phyloP scores from a whole-genome alignment of 2,888 invertebrate genomes.

The Hydropsyche betteni region DNA sequence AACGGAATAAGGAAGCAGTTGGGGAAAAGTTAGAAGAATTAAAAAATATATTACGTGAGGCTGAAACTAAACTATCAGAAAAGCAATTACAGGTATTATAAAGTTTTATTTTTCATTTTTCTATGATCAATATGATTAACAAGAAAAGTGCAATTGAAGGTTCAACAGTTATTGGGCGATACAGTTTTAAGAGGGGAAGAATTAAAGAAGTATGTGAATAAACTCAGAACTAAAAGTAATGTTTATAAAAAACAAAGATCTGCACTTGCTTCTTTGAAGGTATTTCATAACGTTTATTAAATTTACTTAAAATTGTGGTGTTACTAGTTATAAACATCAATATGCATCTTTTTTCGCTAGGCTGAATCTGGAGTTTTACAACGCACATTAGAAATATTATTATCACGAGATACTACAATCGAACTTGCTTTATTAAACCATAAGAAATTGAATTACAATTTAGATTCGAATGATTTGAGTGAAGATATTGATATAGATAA shows the following conservation, averaged over 20 bases:
- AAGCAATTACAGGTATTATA: conserved; percentile 62
- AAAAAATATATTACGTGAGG: conserved; percentile 68
- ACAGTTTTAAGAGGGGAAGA: conserved; percentile 82
- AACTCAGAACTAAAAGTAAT: conserved; percentile 81
- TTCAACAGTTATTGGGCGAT: conserved; percentile 69
- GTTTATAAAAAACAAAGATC: conserved; percentile 83
- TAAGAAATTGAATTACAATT: conserved; percentile 62
- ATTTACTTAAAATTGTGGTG: conserved; percentile 39
- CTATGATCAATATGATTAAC: background rate
- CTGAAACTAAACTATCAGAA: conserved; percentile 71
- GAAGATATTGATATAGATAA: conserved; percentile 55
- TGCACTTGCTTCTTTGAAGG: conserved; percentile 77
- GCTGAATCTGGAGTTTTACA: conserved; percentile 81
- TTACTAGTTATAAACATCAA: background rate
- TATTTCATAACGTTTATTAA: conserved; percentile 52
- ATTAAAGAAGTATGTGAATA: conserved; percentile 84
- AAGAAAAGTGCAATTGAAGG: conserved; percentile 53
- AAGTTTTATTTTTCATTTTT: conserved; percentile 55
- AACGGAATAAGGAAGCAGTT: conserved; percentile 80
- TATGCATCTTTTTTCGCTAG: conserved; percentile 45
- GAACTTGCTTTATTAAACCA: conserved; percentile 65
- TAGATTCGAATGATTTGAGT: conserved; percentile 65
- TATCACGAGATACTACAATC: conserved; percentile 66
- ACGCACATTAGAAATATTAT: conserved; percentile 79
- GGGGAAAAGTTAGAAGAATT: conserved; percentile 76